phyloP scores from a whole-genome alignment of 2,797 vertebrate genomes.

The Cynodonichthys magdalenae region DNA sequence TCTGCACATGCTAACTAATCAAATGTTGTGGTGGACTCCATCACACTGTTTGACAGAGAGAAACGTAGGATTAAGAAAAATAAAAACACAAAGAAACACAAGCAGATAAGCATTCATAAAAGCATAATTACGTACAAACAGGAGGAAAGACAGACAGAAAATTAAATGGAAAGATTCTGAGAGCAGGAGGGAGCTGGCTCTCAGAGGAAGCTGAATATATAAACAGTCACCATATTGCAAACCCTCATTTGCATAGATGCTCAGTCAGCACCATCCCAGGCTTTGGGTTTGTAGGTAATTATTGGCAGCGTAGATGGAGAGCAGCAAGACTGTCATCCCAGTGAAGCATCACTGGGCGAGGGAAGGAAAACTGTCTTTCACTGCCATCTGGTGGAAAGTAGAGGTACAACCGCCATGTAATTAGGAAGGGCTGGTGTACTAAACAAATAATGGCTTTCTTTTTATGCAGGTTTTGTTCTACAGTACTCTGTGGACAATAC shows the following conservation, averaged over 20 bases:
- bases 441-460: background rate
- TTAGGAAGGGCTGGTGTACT: background rate
- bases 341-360: background rate
- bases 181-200: slow-evolving; percentile 51
- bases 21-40: slow-evolving; percentile 31
- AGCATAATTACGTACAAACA: slow-evolving; percentile 40
- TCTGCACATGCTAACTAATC: slow-evolving; percentile 46
- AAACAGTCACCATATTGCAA: slow-evolving; percentile 61
- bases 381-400: slow-evolving; percentile 64
- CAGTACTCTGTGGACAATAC: slow-evolving; percentile 99
- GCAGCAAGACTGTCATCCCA: slow-evolving; percentile 45
- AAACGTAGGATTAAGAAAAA: slow-evolving; percentile 22
- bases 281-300: slow-evolving; percentile 70
- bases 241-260: slow-evolving; percentile 70
- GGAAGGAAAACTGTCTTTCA: slow-evolving; percentile 8
- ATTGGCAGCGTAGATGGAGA: slow-evolving; percentile 61
- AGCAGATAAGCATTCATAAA: slow-evolving; percentile 22
- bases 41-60: slow-evolving; percentile 44
- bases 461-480: slow-evolving; percentile 89
- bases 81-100: slow-evolving; percentile 32
- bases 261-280: slow-evolving; percentile 71
- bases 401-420: background rate
- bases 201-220: slow-evolving; percentile 47
- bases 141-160: slow-evolving; percentile 33
- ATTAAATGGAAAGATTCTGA: slow-evolving; percentile 44